Conservation (phyloP, 2,888 invertebrate species). For the Orthonevra nobilis region DNA sequence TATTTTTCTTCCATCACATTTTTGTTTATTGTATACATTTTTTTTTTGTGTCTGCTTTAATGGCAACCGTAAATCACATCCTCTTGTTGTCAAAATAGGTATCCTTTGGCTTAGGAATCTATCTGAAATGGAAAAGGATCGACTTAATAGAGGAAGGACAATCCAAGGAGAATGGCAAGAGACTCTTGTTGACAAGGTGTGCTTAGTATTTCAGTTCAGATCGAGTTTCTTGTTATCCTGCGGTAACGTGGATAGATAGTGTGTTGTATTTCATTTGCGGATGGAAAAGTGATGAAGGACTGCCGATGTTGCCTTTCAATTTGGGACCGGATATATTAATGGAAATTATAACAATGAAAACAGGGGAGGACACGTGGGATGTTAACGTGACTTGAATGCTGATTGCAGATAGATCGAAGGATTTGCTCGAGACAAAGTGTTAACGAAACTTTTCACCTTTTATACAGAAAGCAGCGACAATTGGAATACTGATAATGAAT, state of each 20-base stretch:
- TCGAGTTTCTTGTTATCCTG: constrained; percentile 12
- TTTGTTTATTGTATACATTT: neutral
- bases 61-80: constrained; percentile 15
- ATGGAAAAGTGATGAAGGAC: neutral
- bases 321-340: neutral
- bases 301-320: neutral
- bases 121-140: neutral
- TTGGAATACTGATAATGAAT: too few species aligned
- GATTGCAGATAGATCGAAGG: too few species aligned
- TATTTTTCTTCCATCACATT: neutral
- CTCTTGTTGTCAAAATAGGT: constrained; percentile 7
- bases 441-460: too few species aligned
- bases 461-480: too few species aligned
- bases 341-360: neutral
- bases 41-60: neutral
- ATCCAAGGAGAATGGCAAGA: neutral
- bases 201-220: constrained; percentile 1
- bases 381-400: constrained; percentile 19
- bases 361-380: neutral
- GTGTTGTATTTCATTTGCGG: too few species aligned
- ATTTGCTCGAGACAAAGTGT: too few species aligned
- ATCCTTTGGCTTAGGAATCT: constrained; percentile 9
- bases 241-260: neutral
- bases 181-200: constrained; percentile 17
- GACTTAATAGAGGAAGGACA: neutral